Evolutionary conservation across 2,888 invertebrate species (phyloP).

Genomic region (Uloborus plumipes): DNA sequence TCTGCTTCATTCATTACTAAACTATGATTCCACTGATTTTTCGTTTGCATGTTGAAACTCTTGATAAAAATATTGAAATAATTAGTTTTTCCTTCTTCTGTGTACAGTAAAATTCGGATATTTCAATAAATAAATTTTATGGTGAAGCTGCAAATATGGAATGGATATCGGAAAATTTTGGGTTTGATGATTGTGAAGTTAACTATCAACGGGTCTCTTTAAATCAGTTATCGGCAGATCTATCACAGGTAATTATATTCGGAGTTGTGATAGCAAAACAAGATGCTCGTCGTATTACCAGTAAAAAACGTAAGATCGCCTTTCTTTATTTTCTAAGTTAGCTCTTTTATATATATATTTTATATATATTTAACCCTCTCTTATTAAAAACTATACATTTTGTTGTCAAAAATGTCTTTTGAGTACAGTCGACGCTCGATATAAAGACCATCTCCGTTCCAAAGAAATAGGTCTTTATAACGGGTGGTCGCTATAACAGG

Average conservation of each 20-base stretch:
- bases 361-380: not conserved
- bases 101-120: too few relatives aligned
- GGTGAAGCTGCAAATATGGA: slow-evolving; percentile 7
- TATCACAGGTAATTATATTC: slow-evolving; percentile 33
- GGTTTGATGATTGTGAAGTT: slow-evolving; percentile 36
- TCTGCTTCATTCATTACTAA: too few relatives aligned
- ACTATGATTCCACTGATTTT: too few relatives aligned
- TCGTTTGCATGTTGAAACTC: too few relatives aligned
- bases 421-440: too few relatives aligned
- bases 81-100: too few relatives aligned
- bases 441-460: too few relatives aligned
- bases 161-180: slow-evolving; percentile 55
- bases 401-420: too few relatives aligned
- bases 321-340: not conserved
- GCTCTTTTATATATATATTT: not conserved
- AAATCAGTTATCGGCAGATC: slow-evolving; percentile 39
- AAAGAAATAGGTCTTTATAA: too few relatives aligned
- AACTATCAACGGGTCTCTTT: slow-evolving; percentile 50
- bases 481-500: too few relatives aligned
- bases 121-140: not conserved
- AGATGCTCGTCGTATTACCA: slow-evolving; percentile 40
- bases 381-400: not conserved
- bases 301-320: slow-evolving; percentile 45
- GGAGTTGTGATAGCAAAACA: slow-evolving; percentile 58
- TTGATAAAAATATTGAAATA: too few relatives aligned